Base-by-base conservation (phyloP, 2,113 vertebrate genomes). In the Falco punctatus region DNA sequence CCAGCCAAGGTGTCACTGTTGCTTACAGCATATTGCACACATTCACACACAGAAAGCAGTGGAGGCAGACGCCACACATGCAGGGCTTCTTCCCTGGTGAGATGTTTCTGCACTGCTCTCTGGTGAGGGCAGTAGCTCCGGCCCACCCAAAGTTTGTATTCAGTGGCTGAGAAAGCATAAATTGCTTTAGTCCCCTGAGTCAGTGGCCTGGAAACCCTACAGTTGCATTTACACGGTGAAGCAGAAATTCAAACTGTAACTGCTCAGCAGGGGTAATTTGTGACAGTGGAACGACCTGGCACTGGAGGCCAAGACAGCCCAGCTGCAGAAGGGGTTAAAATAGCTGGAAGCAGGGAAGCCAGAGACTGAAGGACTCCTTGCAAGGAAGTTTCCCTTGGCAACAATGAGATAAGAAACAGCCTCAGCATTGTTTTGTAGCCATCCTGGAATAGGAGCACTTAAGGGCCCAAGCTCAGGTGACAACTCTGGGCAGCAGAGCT, bases 41-140 rank as follows among this genome's bases (percentile, higher is more conserved):
- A 22, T 58, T 83, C 4, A 2, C 23, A n/a, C 4, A 13, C 13
- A 79, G 44, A 59, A 74, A 67, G 3, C 0, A 0, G 13, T 17
- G 42, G 38, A 38, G 17, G 23, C 51, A 65, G 33, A 87, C 6
- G 49, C 6, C 33, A 23, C 15, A 33, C 3, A 9, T 18, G 2
- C 3, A 24, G 22, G 3, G 8, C 16, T 77, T 35, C 15, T 70
- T 79, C 54, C 5, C 0, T 6, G 11, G 5, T 40, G 14, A 10
- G 27, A 9, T 22, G 26, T 22, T 17, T 86, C 46, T 87, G 12
- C 27, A 58, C 15, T 46, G 9, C 23, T 62, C 23, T 57, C 61
- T 57, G 35, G 10, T 1, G 2, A 38, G 44, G 9, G 3, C 10
- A 62, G 71, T 24, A 71, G 18, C 19, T 71, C 38, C 55, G 48